Evolutionary conservation across 2,113 vertebrate species (phyloP), one percentile per base, ranked within the genome.

Genomic region (Paradisaea rubra): DNA sequence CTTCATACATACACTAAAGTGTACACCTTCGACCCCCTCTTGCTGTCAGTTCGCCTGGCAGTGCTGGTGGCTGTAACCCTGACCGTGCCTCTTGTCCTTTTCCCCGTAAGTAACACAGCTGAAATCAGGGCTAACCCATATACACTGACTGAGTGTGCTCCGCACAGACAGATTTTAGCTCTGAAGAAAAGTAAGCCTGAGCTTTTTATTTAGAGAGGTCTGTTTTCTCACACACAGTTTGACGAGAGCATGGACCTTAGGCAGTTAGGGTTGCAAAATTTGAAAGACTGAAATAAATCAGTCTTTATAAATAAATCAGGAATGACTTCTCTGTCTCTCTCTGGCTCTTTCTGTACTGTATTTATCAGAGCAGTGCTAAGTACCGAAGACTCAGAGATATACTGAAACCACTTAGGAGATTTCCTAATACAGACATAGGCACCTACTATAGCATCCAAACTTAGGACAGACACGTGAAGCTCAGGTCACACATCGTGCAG

Each of bases 31-130:
- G 99, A 99, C 28, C 96, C 98, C 1, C 93, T 99, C 90, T 91
- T 99, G 79, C 98, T 99, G 92, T 80, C 99, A 91, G 99, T 99
- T 61, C 99, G 99, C 42, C 59, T 99, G 95, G 99, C 99, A 4
- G 99, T 99, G 25, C 98, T 99, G 77, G 98, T 99, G 24, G 99
- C 99, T 7, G 99, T 99, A 37, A 99, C 98, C 0, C 96, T 99
- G 70, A 99, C 99, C 0, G 99, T 99, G 44, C 99, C 99, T 83
- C 99, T 99, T 39, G 99, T 99, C 70, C 98, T 99, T 30, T 99
- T 99, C 72, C 99, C 99, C 1, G 99, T 99, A 94, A 99, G 99
- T 99, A 97, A 56, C 4, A 37, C 3, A 37, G 61, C 57, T 80
- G 64, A 81, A 92, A 59, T 23, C 5, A 15, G 39, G 39, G 33